Conservation (phyloP, 1,140 invertebrate species). For the Eupeodes corollae region DNA sequence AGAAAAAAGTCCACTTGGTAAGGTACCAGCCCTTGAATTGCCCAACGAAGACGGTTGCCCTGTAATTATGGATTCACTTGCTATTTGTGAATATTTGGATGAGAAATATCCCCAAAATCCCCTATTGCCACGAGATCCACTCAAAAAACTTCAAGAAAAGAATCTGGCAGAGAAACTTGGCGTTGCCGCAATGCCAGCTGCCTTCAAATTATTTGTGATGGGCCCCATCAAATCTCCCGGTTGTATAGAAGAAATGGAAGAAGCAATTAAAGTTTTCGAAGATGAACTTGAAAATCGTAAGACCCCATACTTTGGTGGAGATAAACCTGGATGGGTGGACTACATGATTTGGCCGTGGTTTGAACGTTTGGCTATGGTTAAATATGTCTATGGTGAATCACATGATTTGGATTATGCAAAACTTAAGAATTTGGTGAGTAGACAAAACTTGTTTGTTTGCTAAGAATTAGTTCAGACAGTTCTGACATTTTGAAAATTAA, state of each 20-base stretch:
- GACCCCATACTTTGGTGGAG: conserved; percentile 53
- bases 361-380: conserved; percentile 42
- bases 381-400: conserved; percentile 8
- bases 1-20: conserved; percentile 53
- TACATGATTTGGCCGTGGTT: conserved; percentile 86
- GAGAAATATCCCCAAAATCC: conserved; percentile 57
- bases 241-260: conserved; percentile 13
- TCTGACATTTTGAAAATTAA: not conserved
- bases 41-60: conserved; percentile 43
- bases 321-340: conserved; percentile 63
- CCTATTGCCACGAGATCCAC: conserved; percentile 58
- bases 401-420: conserved; percentile 9
- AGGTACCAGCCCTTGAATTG: conserved; percentile 70
- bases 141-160: conserved; percentile 62
- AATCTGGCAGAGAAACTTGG: conserved; percentile 59
- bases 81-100: conserved; percentile 74
- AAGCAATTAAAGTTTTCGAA: conserved; percentile 51
- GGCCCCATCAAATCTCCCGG: not conserved
- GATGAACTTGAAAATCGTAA: conserved; percentile 49
- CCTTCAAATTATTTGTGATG: conserved; percentile 10
- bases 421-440: too few relatives aligned
- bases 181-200: conserved; percentile 4
- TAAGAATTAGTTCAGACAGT: too few relatives aligned
- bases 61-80: conserved; percentile 64
- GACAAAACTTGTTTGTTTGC: too few relatives aligned